A percentile compares a stretch with the other conserved stretches of the same genome.
Conservation (phyloP, 2,888 invertebrate genomes). For the Ariolimax columbianus region DNA sequence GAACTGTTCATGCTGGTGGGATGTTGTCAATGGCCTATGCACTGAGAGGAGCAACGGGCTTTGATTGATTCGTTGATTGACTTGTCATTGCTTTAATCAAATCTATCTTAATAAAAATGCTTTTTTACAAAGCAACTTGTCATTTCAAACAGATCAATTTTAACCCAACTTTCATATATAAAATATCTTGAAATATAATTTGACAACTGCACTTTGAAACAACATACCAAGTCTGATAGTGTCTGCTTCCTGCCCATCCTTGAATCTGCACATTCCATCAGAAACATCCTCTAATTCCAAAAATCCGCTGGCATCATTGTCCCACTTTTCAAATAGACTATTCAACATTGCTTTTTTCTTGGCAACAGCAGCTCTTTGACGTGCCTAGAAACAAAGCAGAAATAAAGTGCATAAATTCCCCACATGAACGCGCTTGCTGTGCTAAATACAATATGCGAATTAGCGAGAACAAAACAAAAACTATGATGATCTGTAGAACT, state of each 20-base stretch:
- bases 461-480: not conserved
- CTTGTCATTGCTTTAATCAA: too few relatives aligned
- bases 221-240: conserved; percentile 70
- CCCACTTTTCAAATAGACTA: conserved; percentile 78
- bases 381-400: conserved; percentile 62
- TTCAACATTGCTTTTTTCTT: conserved; percentile 75
- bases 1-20: too few relatives aligned
- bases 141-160: too few relatives aligned
- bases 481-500: not conserved
- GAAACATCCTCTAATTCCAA: conserved; percentile 76
- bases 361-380: conserved; percentile 70
- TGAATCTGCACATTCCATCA: conserved; percentile 75
- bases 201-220: not conserved
- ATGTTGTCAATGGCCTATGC: too few relatives aligned
- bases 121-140: too few relatives aligned
- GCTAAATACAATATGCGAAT: too few relatives aligned
- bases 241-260: conserved; percentile 76
- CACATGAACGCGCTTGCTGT: too few relatives aligned
- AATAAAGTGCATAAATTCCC: not conserved
- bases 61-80: too few relatives aligned
- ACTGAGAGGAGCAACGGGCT: too few relatives aligned
- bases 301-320: conserved; percentile 78
- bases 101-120: too few relatives aligned
- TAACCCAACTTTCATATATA: not conserved
- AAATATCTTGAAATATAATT: too few relatives aligned